Conservation (phyloP, 2,888 invertebrate genomes). For the Oasisia sp. region DNA sequence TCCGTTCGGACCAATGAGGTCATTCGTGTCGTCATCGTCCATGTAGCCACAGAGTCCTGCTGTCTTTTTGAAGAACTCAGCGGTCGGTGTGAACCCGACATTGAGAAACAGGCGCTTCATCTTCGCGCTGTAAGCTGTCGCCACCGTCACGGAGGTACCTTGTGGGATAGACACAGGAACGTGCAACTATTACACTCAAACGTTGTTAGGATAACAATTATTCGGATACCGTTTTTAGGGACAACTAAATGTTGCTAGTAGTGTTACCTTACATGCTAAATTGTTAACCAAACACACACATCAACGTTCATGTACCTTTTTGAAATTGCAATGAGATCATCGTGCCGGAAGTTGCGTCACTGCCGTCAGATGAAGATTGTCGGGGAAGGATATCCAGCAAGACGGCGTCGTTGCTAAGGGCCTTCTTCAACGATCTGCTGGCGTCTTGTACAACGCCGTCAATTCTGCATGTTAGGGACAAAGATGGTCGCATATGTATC, state of each 20-base stretch:
- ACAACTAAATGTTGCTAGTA: background rate
- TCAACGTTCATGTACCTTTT: background rate
- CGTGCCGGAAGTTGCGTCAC: background rate
- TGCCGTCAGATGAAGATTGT: background rate
- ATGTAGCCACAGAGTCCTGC: slow-evolving; percentile 29
- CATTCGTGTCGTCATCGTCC: slow-evolving; percentile 29
- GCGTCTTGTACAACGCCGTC: background rate
- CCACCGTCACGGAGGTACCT: slow-evolving; percentile 22
- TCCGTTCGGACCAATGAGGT: slow-evolving; percentile 26
- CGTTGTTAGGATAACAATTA: background rate
- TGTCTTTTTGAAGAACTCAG: slow-evolving; percentile 22
- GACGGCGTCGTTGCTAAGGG: background rate
- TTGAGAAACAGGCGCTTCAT: slow-evolving; percentile 31
- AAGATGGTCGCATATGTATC: background rate
- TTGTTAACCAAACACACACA: background rate
- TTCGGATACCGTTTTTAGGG: too few relatives aligned
- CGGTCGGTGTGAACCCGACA: slow-evolving; percentile 7
- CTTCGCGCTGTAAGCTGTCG: slow-evolving; percentile 21
- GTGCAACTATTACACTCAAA: background rate
- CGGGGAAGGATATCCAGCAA: background rate
- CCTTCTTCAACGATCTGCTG: background rate
- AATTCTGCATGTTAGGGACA: background rate
- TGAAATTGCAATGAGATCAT: slow-evolving; percentile 20
- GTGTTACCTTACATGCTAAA: too few relatives aligned
- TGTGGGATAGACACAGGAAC: background rate